A percentile compares a stretch with the other conserved stretches of the same genome.
Evolutionary conservation across 2,888 invertebrate genomes (phyloP).

Genomic region (Caenorhabditis afra): DNA sequence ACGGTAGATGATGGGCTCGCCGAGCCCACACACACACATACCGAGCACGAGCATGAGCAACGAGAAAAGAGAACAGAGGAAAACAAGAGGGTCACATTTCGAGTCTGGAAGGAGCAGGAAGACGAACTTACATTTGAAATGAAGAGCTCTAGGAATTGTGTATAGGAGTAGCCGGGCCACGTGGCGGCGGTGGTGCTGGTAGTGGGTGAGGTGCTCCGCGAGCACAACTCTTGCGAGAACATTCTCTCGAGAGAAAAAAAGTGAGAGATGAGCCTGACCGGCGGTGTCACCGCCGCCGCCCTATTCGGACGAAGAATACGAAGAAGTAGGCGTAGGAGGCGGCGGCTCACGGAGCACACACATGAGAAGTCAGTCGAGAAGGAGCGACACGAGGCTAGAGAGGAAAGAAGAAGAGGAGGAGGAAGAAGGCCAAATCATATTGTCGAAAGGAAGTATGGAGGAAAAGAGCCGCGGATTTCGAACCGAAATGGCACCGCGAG

Average conservation of each 20-base stretch:
- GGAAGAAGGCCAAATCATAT: constrained; percentile 3
- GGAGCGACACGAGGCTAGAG: background rate
- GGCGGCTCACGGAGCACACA: constrained; percentile 5
- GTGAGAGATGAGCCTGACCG: no score
- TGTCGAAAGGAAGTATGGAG: no score
- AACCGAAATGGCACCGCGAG: no score
- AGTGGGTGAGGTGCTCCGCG: constrained; percentile 42
- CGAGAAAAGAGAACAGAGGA: background rate
- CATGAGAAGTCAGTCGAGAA: background rate
- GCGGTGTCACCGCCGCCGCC: no score
- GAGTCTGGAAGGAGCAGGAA: background rate
- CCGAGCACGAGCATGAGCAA: background rate
- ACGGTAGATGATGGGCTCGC: background rate
- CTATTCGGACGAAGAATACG: no score
- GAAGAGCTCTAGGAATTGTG: constrained; percentile 56
- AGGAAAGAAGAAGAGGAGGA: background rate
- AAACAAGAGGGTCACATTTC: background rate
- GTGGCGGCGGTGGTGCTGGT: constrained; percentile 27
- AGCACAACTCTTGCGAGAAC: constrained; percentile 29
- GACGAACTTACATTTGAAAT: constrained; percentile 52
- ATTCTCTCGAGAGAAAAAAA: background rate
- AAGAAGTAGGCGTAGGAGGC: no score
- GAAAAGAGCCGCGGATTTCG: no score
- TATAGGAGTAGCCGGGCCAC: constrained; percentile 62
- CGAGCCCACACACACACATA: no score